A percentile compares a stretch with the other conserved stretches of the same genome.
Conservation (phyloP, 37 sponge, comb jelly and placozoan genomes). For the Spongilla lacustris region DNA sequence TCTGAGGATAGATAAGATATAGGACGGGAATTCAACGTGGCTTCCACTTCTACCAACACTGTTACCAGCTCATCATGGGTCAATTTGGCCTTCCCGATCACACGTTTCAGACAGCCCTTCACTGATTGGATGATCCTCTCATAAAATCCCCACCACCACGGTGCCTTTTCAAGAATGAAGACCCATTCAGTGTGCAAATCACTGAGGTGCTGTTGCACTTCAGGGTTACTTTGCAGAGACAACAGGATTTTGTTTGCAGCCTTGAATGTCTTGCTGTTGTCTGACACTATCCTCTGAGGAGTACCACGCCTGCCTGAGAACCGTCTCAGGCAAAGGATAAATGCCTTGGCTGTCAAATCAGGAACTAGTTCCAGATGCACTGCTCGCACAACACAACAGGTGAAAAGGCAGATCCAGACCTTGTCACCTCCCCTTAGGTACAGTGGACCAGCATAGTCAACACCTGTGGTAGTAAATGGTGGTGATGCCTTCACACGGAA, state of each 20-base stretch:
- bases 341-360: background rate
- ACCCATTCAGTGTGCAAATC: background rate
- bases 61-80: background rate
- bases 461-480: slow-evolving; percentile 31
- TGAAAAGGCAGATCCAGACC: background rate
- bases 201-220: background rate
- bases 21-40: slow-evolving; percentile 1
- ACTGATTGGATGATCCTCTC: background rate
- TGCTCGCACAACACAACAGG: background rate
- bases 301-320: background rate
- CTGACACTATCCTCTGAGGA: background rate
- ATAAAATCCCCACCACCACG: background rate
- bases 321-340: background rate
- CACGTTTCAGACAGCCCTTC: background rate
- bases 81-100: background rate
- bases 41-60: background rate
- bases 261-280: background rate
- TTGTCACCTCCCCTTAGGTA: background rate
- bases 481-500: slow-evolving; percentile 35
- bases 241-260: background rate
- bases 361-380: slow-evolving; percentile 7
- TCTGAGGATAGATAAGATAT: slow-evolving; percentile 9
- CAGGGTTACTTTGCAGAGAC: background rate
- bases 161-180: background rate
- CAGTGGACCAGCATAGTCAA: slow-evolving; percentile 48